Percentiles rank a stretch among this genome's conserved stretches.
These are phyloP conservation scores for Calameuta filiformis DNA, from an alignment of 2,888 invertebrate genomes.

Conservation along the genomic window DNA sequence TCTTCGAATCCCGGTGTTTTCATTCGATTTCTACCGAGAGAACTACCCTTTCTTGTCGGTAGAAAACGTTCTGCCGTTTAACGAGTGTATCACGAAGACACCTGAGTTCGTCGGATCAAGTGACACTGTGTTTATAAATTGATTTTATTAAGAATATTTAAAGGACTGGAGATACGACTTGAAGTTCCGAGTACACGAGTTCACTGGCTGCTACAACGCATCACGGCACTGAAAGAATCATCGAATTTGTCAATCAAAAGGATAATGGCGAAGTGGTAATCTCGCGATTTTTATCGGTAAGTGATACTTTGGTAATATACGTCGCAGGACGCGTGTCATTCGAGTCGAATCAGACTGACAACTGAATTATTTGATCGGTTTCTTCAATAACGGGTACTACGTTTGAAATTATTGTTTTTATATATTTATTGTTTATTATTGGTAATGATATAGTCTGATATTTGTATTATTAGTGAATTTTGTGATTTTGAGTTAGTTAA, in stretches of 20 bases:
- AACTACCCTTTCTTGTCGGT: slow-evolving; percentile 14
- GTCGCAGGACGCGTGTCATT: neutral
- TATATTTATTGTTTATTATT: neutral
- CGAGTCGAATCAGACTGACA: neutral
- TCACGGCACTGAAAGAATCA: neutral
- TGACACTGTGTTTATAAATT: neutral
- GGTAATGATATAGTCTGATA: neutral
- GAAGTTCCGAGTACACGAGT: neutral
- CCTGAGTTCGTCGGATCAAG: neutral
- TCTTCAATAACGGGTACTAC: neutral
- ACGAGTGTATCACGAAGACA: neutral
- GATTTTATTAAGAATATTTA: neutral
- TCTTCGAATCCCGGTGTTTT: slow-evolving; percentile 31
- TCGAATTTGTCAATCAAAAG: neutral
- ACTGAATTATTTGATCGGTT: neutral
- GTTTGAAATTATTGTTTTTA: neutral
- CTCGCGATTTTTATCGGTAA: slow-evolving; percentile 1
- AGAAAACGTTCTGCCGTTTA: neutral
- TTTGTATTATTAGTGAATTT: neutral
- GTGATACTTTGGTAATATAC: neutral
- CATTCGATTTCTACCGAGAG: slow-evolving; percentile 25
- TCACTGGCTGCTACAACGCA: neutral
- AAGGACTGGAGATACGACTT: neutral
- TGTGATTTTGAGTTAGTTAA: neutral
- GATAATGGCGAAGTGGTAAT: slow-evolving; percentile 4